phyloP scores from a whole-genome alignment of 2,113 vertebrate species.

The Ammodramus savannarum region DNA sequence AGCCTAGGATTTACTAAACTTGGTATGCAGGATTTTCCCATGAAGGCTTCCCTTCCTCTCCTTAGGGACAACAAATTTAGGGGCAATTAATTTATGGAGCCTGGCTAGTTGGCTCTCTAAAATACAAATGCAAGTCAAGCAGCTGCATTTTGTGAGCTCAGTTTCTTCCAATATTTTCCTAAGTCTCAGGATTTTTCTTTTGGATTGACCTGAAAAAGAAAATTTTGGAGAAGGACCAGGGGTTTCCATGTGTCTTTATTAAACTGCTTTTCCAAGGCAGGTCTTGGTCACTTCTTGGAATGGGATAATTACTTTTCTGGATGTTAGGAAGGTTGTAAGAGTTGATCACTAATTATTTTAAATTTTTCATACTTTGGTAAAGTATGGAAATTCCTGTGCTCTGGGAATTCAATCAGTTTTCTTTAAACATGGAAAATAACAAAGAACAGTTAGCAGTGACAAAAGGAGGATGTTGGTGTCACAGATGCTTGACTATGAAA shows the following conservation, averaged over 20 bases:
- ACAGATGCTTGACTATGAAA: neutral
- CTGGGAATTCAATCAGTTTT: neutral
- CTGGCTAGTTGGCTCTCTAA: neutral
- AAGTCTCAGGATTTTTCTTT: neutral
- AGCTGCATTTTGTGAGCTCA: neutral
- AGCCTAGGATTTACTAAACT: neutral
- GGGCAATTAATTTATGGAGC: neutral
- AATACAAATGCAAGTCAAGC: neutral
- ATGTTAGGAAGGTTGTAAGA: neutral
- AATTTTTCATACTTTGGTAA: neutral
- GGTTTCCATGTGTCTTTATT: accelerated
- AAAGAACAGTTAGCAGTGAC: neutral
- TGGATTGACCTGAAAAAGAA: neutral
- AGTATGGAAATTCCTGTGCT: neutral
- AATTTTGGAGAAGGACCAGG: neutral
- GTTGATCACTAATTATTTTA: neutral
- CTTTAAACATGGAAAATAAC: neutral
- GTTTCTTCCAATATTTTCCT: neutral
- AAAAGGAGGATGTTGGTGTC: neutral
- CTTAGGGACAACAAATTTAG: neutral
- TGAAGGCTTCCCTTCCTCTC: neutral
- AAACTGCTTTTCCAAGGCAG: neutral
- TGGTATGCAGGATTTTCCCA: neutral
- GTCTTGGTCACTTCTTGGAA: neutral
- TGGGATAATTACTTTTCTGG: neutral